Conservation (phyloP, 2,797 vertebrate species). For the Protonibea diacanthus region DNA sequence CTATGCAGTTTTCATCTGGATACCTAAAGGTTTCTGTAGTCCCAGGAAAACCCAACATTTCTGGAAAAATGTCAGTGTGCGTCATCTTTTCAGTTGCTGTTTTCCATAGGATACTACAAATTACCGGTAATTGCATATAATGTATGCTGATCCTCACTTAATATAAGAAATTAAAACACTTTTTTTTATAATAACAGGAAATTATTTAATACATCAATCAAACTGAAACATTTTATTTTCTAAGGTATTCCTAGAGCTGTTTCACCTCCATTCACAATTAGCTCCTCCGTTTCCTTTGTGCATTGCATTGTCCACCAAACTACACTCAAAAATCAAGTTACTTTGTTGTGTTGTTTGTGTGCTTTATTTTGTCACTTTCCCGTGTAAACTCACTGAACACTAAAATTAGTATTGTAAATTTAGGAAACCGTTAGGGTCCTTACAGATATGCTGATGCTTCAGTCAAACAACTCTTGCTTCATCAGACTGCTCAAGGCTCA, state of each 20-base stretch:
- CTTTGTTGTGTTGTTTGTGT: background rate
- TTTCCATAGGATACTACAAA: background rate
- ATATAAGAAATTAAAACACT: constrained; percentile 6
- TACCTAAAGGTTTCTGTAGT: too few relatives aligned
- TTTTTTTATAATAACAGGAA: background rate
- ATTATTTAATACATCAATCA: background rate
- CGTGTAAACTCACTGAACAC: background rate
- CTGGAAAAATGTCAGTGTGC: background rate
- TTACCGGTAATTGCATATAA: background rate
- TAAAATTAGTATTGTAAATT: background rate
- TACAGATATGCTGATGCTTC: constrained; percentile 7
- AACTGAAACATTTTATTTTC: background rate
- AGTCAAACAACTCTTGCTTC: constrained; percentile 16
- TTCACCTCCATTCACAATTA: background rate
- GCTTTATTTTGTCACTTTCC: constrained; percentile 1
- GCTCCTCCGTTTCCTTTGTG: background rate
- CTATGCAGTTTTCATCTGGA: background rate
- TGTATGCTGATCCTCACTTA: background rate
- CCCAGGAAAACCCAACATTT: background rate
- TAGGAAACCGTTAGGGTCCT: background rate
- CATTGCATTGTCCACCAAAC: background rate
- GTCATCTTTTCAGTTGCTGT: background rate
- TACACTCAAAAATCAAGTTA: background rate
- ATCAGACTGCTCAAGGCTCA: constrained; percentile 20
- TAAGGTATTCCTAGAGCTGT: background rate